Evolutionary conservation across 2,888 invertebrate species (phyloP), one percentile per base, ranked within the genome.

Genomic region (Andrena fulva): DNA sequence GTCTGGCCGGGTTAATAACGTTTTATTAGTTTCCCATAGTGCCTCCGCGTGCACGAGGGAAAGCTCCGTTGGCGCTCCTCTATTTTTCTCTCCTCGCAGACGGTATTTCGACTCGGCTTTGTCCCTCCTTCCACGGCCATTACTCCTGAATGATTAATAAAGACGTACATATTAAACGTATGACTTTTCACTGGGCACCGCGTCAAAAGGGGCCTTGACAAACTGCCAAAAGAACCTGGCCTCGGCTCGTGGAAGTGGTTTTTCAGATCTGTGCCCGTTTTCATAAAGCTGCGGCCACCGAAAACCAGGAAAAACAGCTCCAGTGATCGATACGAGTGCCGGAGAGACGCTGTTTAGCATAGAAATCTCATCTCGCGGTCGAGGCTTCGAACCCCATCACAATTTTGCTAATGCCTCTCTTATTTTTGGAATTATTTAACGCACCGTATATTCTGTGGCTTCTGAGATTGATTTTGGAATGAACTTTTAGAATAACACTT

Each of bases 71-170:
- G 42, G 4, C 12, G 42, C 42, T 16, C 8, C 12, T 54, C 42
- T 27, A n/a, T 54, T 56, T 31, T n/a, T 62, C 12, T 24, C 24
- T 7, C 2, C 2, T 7, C 33, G 20, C 0, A 20, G 42, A 63
- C 35, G 50, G 20, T 56, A 70, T 77, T 80, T 60, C n/a, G 10
- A 54, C 54, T 8, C 20, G 35, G 10, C 29, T 24, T 48, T 42
- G 12, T 29, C 16, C 8, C 54, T 7, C 2, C 27, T 42, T 54
- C 54, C 54, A 3, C 20, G n/a, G 24, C 63, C 68, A 80, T 80
- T 67, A 80, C 63, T 73, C 80, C 59, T 16, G 69, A 68, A 70
- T 74, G 81, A 81, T 81, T 81, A 79, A 81, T 73, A 81, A 74
- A 81, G 73, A 79, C 64, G 48, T 79, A 60, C 79, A 74, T 81